Evolutionary conservation across 2,797 vertebrate species (phyloP).

Genomic region (Tadarida brasiliensis): DNA sequence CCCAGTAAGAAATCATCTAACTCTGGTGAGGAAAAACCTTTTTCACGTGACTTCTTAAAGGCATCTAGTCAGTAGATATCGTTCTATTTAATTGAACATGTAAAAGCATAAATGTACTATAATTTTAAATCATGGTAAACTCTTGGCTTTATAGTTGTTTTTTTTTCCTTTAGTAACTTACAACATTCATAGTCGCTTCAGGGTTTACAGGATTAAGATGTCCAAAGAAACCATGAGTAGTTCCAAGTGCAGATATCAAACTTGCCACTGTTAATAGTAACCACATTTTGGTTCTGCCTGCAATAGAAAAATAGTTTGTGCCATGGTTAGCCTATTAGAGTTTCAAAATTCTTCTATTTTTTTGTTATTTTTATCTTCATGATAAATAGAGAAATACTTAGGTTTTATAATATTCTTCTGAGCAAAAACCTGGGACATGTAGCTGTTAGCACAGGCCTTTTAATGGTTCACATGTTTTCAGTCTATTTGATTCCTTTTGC

Average conservation of each 20-base stretch:
- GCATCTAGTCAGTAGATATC: not conserved
- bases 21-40: constrained; percentile 81
- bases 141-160: not conserved
- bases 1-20: constrained; percentile 90
- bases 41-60: not conserved
- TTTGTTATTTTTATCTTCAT: not conserved
- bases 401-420: not conserved
- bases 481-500: not conserved
- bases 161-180: constrained; percentile 73
- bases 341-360: not conserved
- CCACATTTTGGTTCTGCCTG: constrained; percentile 77
- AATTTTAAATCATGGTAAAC: not conserved
- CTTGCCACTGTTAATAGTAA: constrained; percentile 40
- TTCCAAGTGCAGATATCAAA: constrained; percentile 58
- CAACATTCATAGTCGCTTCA: constrained; percentile 80
- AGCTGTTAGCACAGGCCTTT: not conserved
- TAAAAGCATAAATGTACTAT: not conserved
- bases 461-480: not conserved
- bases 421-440: not conserved
- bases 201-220: not conserved
- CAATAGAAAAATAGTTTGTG: not conserved
- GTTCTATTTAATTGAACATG: not conserved
- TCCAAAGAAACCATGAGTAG: constrained; percentile 21
- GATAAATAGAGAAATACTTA: not conserved
- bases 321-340: not conserved